Percentiles rank a stretch among this genome's conserved stretches.
phyloP scores from a whole-genome alignment of 1,140 invertebrate species.

The Rhyzopertha dominica region DNA sequence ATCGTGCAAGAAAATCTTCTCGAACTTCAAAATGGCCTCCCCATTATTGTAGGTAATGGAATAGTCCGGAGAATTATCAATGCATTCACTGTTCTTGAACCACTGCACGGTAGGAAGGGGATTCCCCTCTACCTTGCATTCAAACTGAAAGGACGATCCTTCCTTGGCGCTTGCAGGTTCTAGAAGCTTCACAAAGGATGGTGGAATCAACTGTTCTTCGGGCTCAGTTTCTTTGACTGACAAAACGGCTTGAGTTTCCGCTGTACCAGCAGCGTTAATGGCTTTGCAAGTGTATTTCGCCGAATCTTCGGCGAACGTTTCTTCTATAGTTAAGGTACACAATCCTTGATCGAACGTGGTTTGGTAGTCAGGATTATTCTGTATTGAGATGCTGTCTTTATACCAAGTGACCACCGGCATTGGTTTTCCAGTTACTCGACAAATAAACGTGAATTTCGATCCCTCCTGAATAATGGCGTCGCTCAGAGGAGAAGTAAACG shows the following conservation, averaged over 20 bases:
- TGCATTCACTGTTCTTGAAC: slow-evolving; percentile 69
- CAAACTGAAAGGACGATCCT: slow-evolving; percentile 61
- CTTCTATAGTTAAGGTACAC: slow-evolving; percentile 64
- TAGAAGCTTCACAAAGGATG: slow-evolving; percentile 61
- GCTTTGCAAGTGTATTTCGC: slow-evolving; percentile 71
- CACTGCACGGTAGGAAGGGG: slow-evolving; percentile 74
- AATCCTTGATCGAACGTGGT: slow-evolving; percentile 68
- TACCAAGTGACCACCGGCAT: slow-evolving; percentile 80
- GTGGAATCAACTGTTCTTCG: slow-evolving; percentile 59
- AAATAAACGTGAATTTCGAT: slow-evolving; percentile 43
- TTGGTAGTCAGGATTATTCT: slow-evolving; percentile 48
- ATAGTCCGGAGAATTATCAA: slow-evolving; percentile 70
- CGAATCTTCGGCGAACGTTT: slow-evolving; percentile 76
- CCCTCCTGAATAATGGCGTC: slow-evolving; percentile 70
- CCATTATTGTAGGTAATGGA: slow-evolving; percentile 61
- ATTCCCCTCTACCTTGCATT: slow-evolving; percentile 67
- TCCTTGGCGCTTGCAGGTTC: slow-evolving; percentile 58
- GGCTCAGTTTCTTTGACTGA: slow-evolving; percentile 69
- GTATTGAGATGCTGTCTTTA: slow-evolving; percentile 54
- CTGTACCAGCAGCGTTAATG: slow-evolving; percentile 61
- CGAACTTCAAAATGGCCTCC: slow-evolving; percentile 58
- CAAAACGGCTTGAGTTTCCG: slow-evolving; percentile 68
- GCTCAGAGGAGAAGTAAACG: slow-evolving; percentile 59
- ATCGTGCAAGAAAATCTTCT: slow-evolving; percentile 55
- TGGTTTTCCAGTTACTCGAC: slow-evolving; percentile 60